These are phyloP conservation scores for Apteryx owenii DNA, from an alignment of 2,113 vertebrate species.

Conservation along the genomic window DNA sequence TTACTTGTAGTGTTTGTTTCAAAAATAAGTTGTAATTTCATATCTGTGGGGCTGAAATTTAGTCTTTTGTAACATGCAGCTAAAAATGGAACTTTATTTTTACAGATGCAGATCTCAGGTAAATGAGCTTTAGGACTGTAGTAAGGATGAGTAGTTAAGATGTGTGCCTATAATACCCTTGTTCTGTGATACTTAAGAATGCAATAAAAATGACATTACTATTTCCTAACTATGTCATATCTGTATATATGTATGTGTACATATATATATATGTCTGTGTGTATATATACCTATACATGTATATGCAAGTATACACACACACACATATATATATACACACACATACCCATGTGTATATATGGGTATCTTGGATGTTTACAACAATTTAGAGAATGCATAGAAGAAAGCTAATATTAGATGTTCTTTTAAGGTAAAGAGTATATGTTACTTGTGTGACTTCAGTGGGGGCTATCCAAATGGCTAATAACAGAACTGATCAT, in stretches of 20 bases:
- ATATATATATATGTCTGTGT: not conserved
- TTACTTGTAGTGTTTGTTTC: conserved; percentile 58
- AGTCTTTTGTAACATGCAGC: conserved; percentile 64
- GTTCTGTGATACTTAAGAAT: conserved; percentile 36
- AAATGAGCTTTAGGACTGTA: conserved; percentile 68
- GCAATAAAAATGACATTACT: conserved; percentile 50
- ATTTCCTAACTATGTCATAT: not conserved
- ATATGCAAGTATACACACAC: not conserved
- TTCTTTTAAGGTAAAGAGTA: not conserved
- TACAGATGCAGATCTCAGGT: conserved; percentile 79
- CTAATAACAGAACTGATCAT: not conserved
- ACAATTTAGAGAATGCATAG: not conserved
- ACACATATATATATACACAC: accelerated
- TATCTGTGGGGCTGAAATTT: conserved; percentile 54
- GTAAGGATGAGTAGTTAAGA: conserved; percentile 31
- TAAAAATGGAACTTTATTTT: conserved; percentile 72
- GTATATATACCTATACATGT: not conserved
- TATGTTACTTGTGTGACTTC: not conserved
- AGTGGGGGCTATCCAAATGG: not conserved
- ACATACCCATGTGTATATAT: not conserved
- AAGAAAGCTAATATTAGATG: conserved; percentile 4
- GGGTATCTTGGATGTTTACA: conserved; percentile 31
- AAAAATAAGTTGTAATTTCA: conserved; percentile 40
- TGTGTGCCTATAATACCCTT: conserved; percentile 67
- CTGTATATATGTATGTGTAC: not conserved